phyloP scores from a whole-genome alignment of 2,888 invertebrate genomes.

The Lycophotia porphyrea region DNA sequence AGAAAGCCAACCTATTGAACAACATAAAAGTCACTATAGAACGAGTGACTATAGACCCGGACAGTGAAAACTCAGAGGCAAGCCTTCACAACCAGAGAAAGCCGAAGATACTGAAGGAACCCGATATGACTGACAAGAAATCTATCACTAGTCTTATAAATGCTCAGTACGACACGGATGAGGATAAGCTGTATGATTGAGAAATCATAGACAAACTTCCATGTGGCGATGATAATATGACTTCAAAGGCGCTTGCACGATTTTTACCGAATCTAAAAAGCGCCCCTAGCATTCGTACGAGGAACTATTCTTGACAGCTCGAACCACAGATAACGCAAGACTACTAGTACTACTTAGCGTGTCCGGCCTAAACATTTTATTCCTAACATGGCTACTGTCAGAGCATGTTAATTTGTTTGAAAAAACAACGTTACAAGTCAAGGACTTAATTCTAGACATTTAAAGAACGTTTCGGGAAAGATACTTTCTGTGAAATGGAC shows the following conservation, averaged over 20 bases:
- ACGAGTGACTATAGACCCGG: slow-evolving; percentile 55
- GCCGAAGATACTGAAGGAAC: slow-evolving; percentile 30
- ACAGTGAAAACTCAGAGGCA: slow-evolving; percentile 56
- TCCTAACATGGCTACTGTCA: too few species aligned
- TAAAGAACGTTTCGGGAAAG: too few species aligned
- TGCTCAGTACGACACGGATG: slow-evolving; percentile 54
- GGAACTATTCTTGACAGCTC: neutral
- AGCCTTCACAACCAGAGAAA: slow-evolving; percentile 35
- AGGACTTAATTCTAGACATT: too few species aligned
- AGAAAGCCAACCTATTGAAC: slow-evolving; percentile 70
- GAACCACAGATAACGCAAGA: neutral
- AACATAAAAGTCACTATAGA: slow-evolving; percentile 76
- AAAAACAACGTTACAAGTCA: too few species aligned
- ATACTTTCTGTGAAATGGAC: too few species aligned
- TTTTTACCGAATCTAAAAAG: neutral
- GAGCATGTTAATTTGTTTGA: neutral
- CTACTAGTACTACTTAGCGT: too few species aligned
- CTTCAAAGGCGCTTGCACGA: neutral
- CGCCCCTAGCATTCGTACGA: neutral
- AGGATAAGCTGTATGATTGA: slow-evolving; percentile 41
- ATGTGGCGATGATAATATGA: neutral
- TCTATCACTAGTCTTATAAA: slow-evolving; percentile 57
- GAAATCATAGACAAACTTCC: neutral
- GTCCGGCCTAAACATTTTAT: too few species aligned
- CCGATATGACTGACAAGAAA: slow-evolving; percentile 32